Evolutionary conservation across 2,888 invertebrate species (phyloP).

Genomic region (Machimus rusticus): DNA sequence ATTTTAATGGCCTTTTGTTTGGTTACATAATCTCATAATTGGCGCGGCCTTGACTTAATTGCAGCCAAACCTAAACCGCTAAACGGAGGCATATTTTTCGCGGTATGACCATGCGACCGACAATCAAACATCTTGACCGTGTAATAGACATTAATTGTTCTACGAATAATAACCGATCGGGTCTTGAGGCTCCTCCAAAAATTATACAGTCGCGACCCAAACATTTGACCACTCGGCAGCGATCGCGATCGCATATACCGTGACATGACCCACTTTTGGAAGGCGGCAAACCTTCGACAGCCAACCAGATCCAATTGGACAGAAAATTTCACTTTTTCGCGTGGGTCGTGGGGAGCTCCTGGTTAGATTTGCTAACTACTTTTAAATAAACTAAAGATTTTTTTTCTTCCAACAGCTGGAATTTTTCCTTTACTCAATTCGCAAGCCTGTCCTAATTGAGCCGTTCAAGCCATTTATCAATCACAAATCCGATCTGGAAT

Average conservation of each 20-base stretch:
- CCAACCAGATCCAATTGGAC: neutral
- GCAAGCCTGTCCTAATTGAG: neutral
- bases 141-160: neutral
- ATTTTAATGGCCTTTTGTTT: neutral
- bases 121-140: neutral
- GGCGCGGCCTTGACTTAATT: neutral
- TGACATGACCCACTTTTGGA: neutral
- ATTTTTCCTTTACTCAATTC: neutral
- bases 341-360: neutral
- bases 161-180: neutral
- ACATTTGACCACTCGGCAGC: neutral
- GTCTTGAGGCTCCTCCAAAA: neutral
- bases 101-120: neutral
- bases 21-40: neutral
- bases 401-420: neutral
- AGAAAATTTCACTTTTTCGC: neutral
- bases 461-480: neutral
- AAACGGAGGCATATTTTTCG: neutral
- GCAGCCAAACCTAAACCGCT: neutral
- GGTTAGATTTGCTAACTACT: neutral
- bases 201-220: neutral
- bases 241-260: neutral
- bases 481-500: conserved; percentile 23
- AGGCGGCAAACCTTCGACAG: neutral
- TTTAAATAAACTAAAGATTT: neutral